Conservation (phyloP, 2,888 invertebrate species). For the Ichneumoninae sp. region DNA sequence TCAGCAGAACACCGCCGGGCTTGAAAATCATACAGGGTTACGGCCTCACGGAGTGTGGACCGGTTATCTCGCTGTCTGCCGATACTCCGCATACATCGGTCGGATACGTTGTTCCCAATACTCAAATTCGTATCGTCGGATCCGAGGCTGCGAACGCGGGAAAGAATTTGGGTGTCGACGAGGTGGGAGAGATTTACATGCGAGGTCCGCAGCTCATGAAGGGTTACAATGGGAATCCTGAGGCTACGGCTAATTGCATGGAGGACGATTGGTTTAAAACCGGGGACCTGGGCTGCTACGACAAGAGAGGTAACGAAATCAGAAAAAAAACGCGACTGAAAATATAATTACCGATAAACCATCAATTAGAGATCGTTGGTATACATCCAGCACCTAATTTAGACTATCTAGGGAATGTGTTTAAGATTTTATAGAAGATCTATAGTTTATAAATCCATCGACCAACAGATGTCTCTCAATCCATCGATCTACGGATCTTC, state of each 20-base stretch:
- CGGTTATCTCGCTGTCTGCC: constrained; percentile 84
- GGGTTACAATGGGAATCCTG: constrained; percentile 91
- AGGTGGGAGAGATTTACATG: constrained; percentile 90
- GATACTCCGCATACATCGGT: constrained; percentile 43
- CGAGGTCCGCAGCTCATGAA: constrained; percentile 93
- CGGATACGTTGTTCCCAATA: constrained; percentile 84
- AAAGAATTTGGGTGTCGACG: constrained; percentile 70
- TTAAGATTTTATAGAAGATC: too few species aligned
- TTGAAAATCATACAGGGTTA: constrained; percentile 87
- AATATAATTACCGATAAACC: not conserved
- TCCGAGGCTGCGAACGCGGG: constrained; percentile 60
- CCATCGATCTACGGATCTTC: too few species aligned
- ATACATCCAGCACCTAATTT: too few species aligned
- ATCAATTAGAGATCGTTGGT: not conserved
- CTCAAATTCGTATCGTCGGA: constrained; percentile 82
- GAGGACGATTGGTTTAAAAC: constrained; percentile 91
- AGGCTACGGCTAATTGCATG: constrained; percentile 90
- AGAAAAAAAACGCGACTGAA: not conserved
- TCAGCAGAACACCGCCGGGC: constrained; percentile 83
- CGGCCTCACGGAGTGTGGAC: constrained; percentile 91
- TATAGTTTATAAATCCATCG: too few species aligned
- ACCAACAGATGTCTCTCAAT: too few species aligned
- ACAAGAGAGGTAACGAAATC: constrained; percentile 86
- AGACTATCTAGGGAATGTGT: too few species aligned
- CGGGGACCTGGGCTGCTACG: constrained; percentile 89